Evolutionary conservation across 1,140 invertebrate genomes (phyloP), one percentile per base, ranked within the genome.

Genomic region (Trichomalopsis sarcophagae): DNA sequence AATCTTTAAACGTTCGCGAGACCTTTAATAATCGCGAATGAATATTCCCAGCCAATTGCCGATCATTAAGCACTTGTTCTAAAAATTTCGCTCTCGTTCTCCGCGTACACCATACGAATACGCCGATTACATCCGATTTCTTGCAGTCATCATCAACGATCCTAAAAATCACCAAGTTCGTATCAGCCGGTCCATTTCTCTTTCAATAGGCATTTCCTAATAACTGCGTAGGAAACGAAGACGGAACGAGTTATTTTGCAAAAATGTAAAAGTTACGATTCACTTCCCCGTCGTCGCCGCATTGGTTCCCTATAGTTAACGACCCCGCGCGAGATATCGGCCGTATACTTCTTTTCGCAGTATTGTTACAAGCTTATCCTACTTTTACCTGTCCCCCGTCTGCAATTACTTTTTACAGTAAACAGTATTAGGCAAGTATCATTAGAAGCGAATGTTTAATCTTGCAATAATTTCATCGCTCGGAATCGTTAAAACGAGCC

Each of bases 401-500:
- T 62, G 55, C 21, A 62, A 30, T 71, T 71, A 71, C 17, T 71
- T 33, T 71, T 71, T 71, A 27, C 30, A 30, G 27, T 71, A 71
- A 71, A 71, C 30, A 71, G 68, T 30, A 33, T 71, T 71, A 71
- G 68, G 68, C 68, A 71, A 71, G 23, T 71, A 33, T 71, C 33
- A 71, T 71, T 71, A 71, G 55, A 71, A 30, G 68, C 68, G 68
- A 71, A 71, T 71, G 14, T 44, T 75, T 80, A 84, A 84, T 68
- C 50, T 81, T 81, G 78, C 55, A 81, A 81, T 68, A 6, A 36
- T 74, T 78, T 62, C 36, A 40, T 73, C 55, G 36, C 50, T 78
- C 36, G 33, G 11, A 81, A 68, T 84, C 78, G 68, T 84, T 84
- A 84, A 84, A 84, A 23, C 55, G 14, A n/a, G n/a, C 27, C 27